Percentiles rank a stretch among this genome's conserved stretches.
Conservation (phyloP, 2,113 vertebrate species). For the Crotalus viridis region DNA sequence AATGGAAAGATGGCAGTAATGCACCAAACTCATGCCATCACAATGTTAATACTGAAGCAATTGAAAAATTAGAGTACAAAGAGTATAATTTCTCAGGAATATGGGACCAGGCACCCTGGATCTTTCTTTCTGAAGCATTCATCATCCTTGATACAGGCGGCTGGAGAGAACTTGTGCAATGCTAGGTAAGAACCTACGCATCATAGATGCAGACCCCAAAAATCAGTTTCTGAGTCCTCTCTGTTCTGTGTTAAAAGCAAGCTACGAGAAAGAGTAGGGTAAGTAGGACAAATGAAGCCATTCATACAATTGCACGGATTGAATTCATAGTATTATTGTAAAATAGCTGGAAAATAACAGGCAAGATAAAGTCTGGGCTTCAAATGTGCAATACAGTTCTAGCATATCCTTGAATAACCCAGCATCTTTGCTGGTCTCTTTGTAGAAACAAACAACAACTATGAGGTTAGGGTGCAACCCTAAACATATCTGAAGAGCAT, state of each 20-base stretch:
- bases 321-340: background rate
- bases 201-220: background rate
- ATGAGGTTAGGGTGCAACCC: background rate
- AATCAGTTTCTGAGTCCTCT: background rate
- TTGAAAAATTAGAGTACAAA: background rate
- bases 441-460: background rate
- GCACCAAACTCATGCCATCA: background rate
- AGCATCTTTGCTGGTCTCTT: background rate
- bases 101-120: background rate
- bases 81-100: background rate
- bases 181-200: too few species aligned
- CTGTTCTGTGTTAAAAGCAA: background rate
- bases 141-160: background rate
- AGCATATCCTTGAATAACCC: background rate
- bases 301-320: background rate
- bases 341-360: background rate
- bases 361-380: background rate
- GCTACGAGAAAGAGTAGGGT: background rate
- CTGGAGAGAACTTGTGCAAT: background rate
- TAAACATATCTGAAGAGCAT: background rate
- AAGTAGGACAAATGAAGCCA: background rate
- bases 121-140: background rate
- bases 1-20: background rate
- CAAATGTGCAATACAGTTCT: background rate
- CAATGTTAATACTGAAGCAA: background rate